These are phyloP conservation scores for Tachycineta bicolor DNA, from an alignment of 2,113 vertebrate species.

Conservation along the genomic window DNA sequence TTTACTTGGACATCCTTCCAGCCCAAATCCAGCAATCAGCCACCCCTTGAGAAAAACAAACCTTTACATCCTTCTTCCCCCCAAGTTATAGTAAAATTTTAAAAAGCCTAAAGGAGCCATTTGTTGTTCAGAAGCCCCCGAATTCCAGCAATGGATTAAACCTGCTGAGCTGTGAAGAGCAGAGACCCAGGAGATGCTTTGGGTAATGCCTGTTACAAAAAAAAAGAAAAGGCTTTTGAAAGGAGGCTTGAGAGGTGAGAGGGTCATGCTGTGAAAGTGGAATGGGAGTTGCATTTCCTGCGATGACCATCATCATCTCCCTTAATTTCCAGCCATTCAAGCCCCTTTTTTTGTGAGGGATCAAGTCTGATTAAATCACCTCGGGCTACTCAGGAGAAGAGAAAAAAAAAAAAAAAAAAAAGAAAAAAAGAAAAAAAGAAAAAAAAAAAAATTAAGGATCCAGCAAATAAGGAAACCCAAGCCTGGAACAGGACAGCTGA, in stretches of 20 bases:
- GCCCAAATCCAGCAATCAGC: not conserved
- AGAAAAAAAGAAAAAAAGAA: not conserved
- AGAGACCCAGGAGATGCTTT: not conserved
- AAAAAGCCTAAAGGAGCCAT: not conserved
- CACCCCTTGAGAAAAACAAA: not conserved
- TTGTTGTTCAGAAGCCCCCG: not conserved
- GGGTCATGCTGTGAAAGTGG: not conserved
- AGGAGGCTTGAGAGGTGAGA: accelerated
- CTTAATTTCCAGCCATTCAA: not conserved
- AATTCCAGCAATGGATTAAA: not conserved
- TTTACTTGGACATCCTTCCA: not conserved
- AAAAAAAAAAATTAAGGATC: not conserved
- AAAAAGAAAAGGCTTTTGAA: not conserved
- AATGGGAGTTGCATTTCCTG: not conserved
- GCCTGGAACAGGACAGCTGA: not conserved
- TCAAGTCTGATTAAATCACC: not conserved
- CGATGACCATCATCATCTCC: not conserved
- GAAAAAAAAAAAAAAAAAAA: not conserved
- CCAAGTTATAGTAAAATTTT: not conserved
- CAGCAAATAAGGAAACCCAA: not conserved
- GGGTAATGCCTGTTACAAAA: not conserved
- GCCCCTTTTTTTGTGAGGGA: not conserved
- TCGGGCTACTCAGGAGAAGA: not conserved
- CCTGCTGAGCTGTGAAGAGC: not conserved
- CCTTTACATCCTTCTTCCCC: accelerated